Base-by-base conservation (phyloP, 2,888 invertebrate species). In the Spisula solida region DNA sequence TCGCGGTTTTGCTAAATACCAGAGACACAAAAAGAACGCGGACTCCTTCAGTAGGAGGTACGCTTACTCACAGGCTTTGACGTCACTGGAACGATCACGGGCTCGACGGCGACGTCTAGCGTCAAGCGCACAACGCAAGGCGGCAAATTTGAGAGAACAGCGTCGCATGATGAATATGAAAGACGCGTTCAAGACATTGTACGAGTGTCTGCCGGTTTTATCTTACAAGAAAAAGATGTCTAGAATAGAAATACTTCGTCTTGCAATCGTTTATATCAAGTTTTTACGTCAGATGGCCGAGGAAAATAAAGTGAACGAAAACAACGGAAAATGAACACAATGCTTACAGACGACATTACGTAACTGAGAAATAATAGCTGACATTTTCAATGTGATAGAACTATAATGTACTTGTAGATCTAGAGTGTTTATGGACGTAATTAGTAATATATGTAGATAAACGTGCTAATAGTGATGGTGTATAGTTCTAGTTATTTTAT, bases 91-190 rank as follows among this genome's bases (percentile, higher is more conserved):
- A 47, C 29, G 70, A 1, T 84, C 84, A 29, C 78, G 84, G 20
- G 84, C 84, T 16, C 51, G 84, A 18, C 75, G 90, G 55, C 88
- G 88, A 56, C 88, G 91, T 78, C 81, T 81, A 56, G 85, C 91
- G 31, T 87, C 91, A 56, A 31, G 85, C 20, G 91, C 90, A 16
- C 92, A 92, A 80, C 85, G 92, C 16, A 89, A 88, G 48, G 91
- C 91, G n/a, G 92, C 92, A 0, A 92, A 92, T 55, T 56, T 92
- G 16, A 48, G 92, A 29, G 92, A 92, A 81, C 87, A 91, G 31
- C 86, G 87, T 0, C 86, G 92, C 16, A 92, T 92, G 92, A 80
- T 88, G 79, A 92, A 88, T 84, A 34, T 92, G 25, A 92, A 92
- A 25, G 92, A 92, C 20, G 91, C 92, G 66, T 92, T 91, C 34